A percentile compares a stretch with the other conserved stretches of the same genome.
Evolutionary conservation across 2,113 vertebrate genomes (phyloP).

Genomic region (Phodopus roborovskii): DNA sequence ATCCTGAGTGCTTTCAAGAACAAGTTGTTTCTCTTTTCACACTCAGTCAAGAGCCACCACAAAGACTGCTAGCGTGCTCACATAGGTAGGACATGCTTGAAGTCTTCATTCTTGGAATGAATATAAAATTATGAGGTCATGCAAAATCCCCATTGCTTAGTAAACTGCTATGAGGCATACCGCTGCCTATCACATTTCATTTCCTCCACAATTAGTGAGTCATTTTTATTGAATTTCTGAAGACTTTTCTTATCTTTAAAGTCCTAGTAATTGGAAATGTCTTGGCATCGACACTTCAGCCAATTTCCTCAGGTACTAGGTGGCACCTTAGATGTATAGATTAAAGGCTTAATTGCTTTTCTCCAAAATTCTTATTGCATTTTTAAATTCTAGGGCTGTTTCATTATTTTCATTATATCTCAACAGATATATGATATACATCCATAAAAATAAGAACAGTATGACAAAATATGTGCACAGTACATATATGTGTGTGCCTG

Average conservation of each 20-base stretch:
- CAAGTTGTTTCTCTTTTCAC: neutral
- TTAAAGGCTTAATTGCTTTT: neutral
- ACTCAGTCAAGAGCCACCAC: neutral
- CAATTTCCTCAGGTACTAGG: neutral
- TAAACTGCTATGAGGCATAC: neutral
- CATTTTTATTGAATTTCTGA: neutral
- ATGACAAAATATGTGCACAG: neutral
- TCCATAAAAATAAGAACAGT: neutral
- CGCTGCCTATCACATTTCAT: neutral
- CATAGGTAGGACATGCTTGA: neutral
- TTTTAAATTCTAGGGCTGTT: neutral
- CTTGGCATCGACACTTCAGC: neutral
- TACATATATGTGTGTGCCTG: neutral
- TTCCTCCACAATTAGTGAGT: neutral
- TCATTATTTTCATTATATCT: neutral
- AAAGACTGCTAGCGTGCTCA: neutral
- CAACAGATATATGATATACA: neutral
- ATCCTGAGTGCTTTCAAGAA: neutral
- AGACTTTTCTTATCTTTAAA: neutral
- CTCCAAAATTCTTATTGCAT: neutral
- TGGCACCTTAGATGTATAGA: neutral
- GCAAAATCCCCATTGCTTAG: neutral
- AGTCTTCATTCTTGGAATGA: neutral
- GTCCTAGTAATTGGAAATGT: neutral
- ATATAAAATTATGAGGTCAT: neutral